phyloP scores from a whole-genome alignment of 1,140 invertebrate species.

The Phortica variegata region DNA sequence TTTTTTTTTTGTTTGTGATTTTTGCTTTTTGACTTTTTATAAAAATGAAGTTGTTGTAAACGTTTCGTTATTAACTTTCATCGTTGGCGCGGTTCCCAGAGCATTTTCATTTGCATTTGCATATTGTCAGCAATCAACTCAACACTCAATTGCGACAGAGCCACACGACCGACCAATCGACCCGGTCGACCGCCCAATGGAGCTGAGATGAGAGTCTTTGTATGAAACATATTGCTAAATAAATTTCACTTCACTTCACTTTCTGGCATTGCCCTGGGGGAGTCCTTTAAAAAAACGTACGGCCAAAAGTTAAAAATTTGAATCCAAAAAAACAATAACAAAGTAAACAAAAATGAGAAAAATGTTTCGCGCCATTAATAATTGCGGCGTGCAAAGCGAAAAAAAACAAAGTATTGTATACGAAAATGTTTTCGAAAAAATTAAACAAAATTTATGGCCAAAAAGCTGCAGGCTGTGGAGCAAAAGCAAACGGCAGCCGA shows the following conservation, averaged over 20 bases:
- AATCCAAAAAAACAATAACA: slow-evolving; percentile 5
- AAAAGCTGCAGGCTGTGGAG: slow-evolving; percentile 48
- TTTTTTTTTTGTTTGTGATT: too few relatives aligned
- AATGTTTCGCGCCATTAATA: slow-evolving; percentile 44
- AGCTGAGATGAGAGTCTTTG: slow-evolving; percentile 5
- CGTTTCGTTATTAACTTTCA: too few relatives aligned
- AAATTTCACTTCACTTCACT: slow-evolving; percentile 31
- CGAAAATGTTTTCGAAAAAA: slow-evolving; percentile 46
- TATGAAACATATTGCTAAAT: slow-evolving; percentile 13
- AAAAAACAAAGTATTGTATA: slow-evolving; percentile 17
- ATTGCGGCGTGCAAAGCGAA: slow-evolving; percentile 24
- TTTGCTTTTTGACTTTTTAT: too few relatives aligned
- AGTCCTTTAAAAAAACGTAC: too few relatives aligned
- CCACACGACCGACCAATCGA: too few relatives aligned
- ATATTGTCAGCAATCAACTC: slow-evolving; percentile 49
- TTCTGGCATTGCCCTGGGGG: slow-evolving; percentile 7
- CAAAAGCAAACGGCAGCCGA: slow-evolving; percentile 29
- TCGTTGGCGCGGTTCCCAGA: too few relatives aligned
- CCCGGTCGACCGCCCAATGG: too few relatives aligned
- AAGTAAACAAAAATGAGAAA: slow-evolving; percentile 43
- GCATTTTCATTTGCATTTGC: too few relatives aligned
- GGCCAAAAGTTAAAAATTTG: not conserved
- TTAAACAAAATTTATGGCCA: slow-evolving; percentile 52
- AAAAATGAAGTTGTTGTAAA: too few relatives aligned
- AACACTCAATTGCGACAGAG: slow-evolving; percentile 32